Base-by-base conservation (phyloP, 2,888 invertebrate genomes). In the Lepidocyrtoides sp. region DNA sequence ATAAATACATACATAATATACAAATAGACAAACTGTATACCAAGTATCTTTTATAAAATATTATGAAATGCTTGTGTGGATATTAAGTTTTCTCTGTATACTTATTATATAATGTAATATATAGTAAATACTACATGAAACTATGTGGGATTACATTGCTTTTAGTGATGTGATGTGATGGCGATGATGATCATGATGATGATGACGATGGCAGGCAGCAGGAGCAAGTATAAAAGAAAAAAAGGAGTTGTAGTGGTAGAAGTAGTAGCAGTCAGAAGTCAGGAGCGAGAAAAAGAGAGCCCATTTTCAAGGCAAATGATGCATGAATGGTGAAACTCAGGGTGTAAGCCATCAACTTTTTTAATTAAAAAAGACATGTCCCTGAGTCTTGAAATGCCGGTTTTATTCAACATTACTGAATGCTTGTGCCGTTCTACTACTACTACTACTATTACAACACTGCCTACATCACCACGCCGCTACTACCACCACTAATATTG, bases 301-400 rank as follows among this genome's bases (percentile, higher is more conserved):
- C 85, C 85, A 85, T 85, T 85, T 85, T 85, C 85, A 75, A 85
- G 85, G 85, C 85, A 85, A 85, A 85, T 85, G 85, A 85, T 85
- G 85, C 85, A 85, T 85, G 85, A 85, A 85, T 85, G 85, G 85
- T 85, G 75, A 85, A 85, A 85, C 85, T 85, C 72, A 41, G 85
- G 75, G 85, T 85, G 85, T 85, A 85, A 75, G 85, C 72, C 85
- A 85, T 85, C 85, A 85, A 85, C 85, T 85, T 85, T 85, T 85
- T 85, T 85, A 85, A 85, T 85, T 85, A 85, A 85, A 85, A 85
- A 85, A 85, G 85, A 85, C 85, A 85, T 85, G 85, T 85, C 85
- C 75, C 85, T 85, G 85, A 85, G 85, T 85, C 85, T 85, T 85
- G 85, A 85, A 85, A 85, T 75, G 85, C 85, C 85, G 75, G 85